Evolutionary conservation across 2,113 vertebrate genomes (phyloP).

Genomic region (Cnemophilus loriae): DNA sequence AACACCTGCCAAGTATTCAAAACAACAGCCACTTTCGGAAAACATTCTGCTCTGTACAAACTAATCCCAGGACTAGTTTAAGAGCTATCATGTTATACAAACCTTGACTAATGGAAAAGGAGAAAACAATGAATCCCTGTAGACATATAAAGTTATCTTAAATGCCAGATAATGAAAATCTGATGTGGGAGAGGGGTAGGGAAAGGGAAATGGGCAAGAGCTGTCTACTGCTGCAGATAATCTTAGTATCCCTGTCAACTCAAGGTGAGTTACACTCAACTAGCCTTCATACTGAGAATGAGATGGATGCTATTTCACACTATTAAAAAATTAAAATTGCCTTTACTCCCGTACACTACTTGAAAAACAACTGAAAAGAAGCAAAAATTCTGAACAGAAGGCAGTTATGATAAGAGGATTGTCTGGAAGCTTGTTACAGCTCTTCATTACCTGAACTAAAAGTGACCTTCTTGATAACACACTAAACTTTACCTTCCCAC

Average conservation of each 20-base stretch:
- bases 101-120: neutral
- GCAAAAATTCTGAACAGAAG: neutral
- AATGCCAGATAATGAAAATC: neutral
- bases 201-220: neutral
- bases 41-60: neutral
- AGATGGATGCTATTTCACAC: neutral
- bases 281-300: neutral
- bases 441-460: neutral
- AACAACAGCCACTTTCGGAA: neutral
- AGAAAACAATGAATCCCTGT: neutral
- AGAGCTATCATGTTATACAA: neutral
- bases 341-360: neutral
- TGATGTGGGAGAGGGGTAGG: rapidly evolving
- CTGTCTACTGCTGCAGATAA: neutral
- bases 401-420: neutral
- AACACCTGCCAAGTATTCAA: neutral
- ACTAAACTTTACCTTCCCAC: neutral
- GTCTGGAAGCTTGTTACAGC: neutral
- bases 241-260: neutral
- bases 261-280: neutral
- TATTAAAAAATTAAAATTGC: neutral
- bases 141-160: neutral
- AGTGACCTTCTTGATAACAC: neutral
- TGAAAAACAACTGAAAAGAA: neutral
- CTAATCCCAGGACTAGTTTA: neutral